Base-by-base conservation (phyloP, 1,140 invertebrate genomes). In the Cherax destructor region DNA sequence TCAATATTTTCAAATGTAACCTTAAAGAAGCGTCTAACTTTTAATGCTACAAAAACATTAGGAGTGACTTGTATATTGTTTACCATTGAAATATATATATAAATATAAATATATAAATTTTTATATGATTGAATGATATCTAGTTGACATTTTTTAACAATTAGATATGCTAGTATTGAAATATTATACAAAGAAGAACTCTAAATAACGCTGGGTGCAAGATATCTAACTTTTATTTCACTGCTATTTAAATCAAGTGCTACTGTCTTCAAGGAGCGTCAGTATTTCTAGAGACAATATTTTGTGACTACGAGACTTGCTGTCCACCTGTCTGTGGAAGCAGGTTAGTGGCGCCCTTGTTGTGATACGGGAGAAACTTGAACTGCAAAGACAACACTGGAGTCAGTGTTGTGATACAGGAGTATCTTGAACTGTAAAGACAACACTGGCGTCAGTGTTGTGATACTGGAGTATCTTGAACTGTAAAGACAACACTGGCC, bases 51-150 rank as follows among this genome's bases (percentile, higher is more conserved):
- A 30, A 30, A 74, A n/a, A 24, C 9, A 24, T 30, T n/a, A 74
- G 30, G 69, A 74, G 69, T 74, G 24, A 74, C 21, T n/a, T 74
- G 30, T 74, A 74, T 74, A 74, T 74, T 74, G 69, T 74, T 74
- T 74, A 74, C 69, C 24, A 30, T 74, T 74, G 69, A 74, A 74
- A 74, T 74, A 74, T 74, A 72, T 72, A 30, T n/a, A 41, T 41
- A 41, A 41, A 41, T 41, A 41, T 41, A 41, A 41, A 41, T 41
- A 41, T 41, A 41, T 41, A 74, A 24, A 74, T 74, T 74, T 74
- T 74, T n/a, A 30, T 30, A 74, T 74, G 69, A 30, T 30, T 74
- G 24, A 74, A 21, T 7, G 7, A 30, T 74, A 74, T n/a, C 24
- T 74, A 74, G 69, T 10, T 74, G 24, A 74, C n/a, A 7, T 74